Evolutionary conservation across 1,140 invertebrate species (phyloP).

Genomic region (Campoletis sonorensis): DNA sequence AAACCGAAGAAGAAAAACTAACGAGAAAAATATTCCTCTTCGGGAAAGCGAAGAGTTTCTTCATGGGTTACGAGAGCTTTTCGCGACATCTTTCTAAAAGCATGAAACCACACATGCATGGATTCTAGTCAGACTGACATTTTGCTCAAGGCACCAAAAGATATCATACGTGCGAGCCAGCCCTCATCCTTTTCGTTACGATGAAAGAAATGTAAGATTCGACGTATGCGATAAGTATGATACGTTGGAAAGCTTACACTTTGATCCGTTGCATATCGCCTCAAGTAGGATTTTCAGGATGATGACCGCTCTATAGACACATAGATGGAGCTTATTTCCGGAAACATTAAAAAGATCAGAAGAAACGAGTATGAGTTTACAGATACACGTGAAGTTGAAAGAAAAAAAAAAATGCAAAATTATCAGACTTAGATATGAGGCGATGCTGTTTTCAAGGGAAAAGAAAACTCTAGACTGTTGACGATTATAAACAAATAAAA

Average conservation of each 20-base stretch:
- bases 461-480: too few species aligned
- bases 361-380: background rate
- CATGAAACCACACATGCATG: background rate
- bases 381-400: too few species aligned
- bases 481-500: too few species aligned
- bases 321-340: background rate
- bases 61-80: slow-evolving; percentile 11
- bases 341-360: background rate
- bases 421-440: too few species aligned
- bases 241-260: background rate
- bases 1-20: background rate
- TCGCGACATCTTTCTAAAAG: slow-evolving; percentile 9
- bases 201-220: slow-evolving; percentile 1
- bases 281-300: background rate
- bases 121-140: background rate
- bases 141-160: background rate
- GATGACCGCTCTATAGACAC: background rate
- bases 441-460: too few species aligned
- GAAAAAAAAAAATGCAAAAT: too few species aligned
- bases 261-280: background rate
- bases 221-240: slow-evolving; percentile 18
- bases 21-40: slow-evolving; percentile 9
- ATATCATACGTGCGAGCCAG: background rate
- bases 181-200: background rate
- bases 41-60: background rate